Base-by-base conservation (phyloP, 35 echinoderm and acorn worm species). In the Holothuria glaberrima region DNA sequence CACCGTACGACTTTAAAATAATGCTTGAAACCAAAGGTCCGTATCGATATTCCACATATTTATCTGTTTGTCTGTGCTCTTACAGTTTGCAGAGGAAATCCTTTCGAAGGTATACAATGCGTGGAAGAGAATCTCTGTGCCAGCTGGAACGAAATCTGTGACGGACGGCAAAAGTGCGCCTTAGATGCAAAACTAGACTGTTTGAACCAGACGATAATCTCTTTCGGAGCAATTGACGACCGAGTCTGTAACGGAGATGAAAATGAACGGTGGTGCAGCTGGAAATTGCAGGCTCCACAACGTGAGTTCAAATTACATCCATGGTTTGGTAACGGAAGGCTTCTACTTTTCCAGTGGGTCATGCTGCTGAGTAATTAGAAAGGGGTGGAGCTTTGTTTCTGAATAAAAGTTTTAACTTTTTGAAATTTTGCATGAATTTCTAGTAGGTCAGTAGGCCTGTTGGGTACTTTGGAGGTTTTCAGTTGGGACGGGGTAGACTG, bases 221-320 rank as follows among this genome's bases (percentile, higher is more conserved):
- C 92, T 9, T 97, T 90, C 27, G 95, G 95, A 31, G 71, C 28
- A 33, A 46, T 87, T 26, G 95, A 97, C 69, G 35, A 68, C 0
- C 59, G 95, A 13, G 58, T 94, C 19, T 97, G 95, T 30, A 78
- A 89, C 19, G 95, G 95, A 20, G 95, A 97, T 63, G 95, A 97
- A 67, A 91, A 97, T 56, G 68, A 68, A 21, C 71, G 86, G 60
- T 97, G 95, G 95, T 97, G 95, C 84, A 57, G 87, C 30, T 97
- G 92, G 92, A 94, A 94, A 57, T 20, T 78, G 33, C 68, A 65
- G 48, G 95, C 95, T 1, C 95, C 95, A 30, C 14, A 59, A 50
- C 83, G 95, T 97, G 82, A 89, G 95, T 92, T 25, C 4, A 78
- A 38, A 24, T 41, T 17, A 78, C 29, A 46, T n/a, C n/a, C n/a